Conservation (phyloP, 2,113 vertebrate genomes). For the Amphiprion percula region DNA sequence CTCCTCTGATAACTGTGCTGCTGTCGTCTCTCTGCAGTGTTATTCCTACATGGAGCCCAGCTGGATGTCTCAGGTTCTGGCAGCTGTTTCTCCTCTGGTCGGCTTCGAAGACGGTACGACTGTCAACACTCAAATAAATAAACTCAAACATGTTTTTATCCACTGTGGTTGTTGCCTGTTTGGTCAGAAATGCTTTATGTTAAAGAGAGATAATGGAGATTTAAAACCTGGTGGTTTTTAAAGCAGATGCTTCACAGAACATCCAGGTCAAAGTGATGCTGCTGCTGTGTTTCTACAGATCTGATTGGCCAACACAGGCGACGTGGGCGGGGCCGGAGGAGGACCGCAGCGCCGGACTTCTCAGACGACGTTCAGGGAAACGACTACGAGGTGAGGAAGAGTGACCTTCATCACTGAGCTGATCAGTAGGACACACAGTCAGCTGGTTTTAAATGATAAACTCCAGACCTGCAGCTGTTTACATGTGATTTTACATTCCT, state of each 20-base stretch:
- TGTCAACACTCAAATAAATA: too few species aligned
- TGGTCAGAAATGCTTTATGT: too few species aligned
- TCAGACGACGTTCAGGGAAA: slow-evolving; percentile 75
- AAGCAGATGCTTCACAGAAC: too few species aligned
- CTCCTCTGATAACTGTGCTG: background rate
- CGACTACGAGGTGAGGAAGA: slow-evolving; percentile 83
- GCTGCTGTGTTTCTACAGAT: slow-evolving; percentile 34
- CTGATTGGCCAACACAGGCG: slow-evolving; percentile 38
- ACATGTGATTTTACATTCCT: too few species aligned
- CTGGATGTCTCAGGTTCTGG: slow-evolving; percentile 77
- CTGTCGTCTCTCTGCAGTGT: slow-evolving; percentile 51
- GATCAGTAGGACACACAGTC: too few species aligned
- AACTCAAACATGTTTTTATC: too few species aligned
- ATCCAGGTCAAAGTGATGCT: background rate
- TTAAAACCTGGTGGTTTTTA: too few species aligned
- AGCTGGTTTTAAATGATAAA: too few species aligned
- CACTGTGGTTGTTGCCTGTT: too few species aligned
- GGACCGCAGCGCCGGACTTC: slow-evolving; percentile 30
- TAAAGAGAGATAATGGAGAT: too few species aligned
- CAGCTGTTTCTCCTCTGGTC: slow-evolving; percentile 49
- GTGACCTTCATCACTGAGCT: too few species aligned
- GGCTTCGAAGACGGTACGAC: slow-evolving; percentile 47
- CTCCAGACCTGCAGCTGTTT: too few species aligned
- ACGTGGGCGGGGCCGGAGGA: slow-evolving; percentile 45
- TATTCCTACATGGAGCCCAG: slow-evolving; percentile 55